Base-by-base conservation (phyloP, 1,140 invertebrate species). In the Olivierus martensii region DNA sequence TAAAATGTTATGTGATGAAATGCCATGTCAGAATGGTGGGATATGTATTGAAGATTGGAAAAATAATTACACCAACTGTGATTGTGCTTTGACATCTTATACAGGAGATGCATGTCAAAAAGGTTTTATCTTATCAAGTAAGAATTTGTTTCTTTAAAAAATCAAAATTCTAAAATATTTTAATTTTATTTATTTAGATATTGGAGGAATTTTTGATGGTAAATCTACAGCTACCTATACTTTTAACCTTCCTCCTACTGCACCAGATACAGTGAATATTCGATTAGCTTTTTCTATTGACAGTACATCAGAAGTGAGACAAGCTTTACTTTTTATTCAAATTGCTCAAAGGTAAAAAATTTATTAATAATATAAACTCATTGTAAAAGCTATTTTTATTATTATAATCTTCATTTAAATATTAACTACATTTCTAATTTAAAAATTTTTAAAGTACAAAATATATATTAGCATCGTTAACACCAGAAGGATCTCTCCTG, bases 51-150 rank as follows among this genome's bases (percentile, higher is more conserved):
- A 95, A 67, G 81, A 88, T 65, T 93, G 92, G 66, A 78, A 79
- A n/a, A 80, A 82, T 47, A 82, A 83, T 49, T 76, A 83, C 57
- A 84, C 81, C 53, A 79, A 79, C 6, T 95, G 90, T 66, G 81
- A 92, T 58, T 95, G 90, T 63, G 81, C 87, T 53, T 73, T 82
- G 17, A 93, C 86, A 5, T 90, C 84, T 49, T 92, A 87, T 65
- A 83, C 85, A 61, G 87, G 87, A 39, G 82, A 88, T 61, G 61
- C 70, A 47, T 80, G 78, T 59, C 72, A 70, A 15, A 73, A 79
- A 64, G 77, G 76, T 78, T n/a, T n/a, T n/a, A 67, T 61, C 44
- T 47, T 53, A 28, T 56, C 34, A 53, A 44, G 55, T 52, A 43
- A 42, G 5, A 6, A n/a, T 41, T 41, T 14, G 14, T 41, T 17